phyloP scores from a whole-genome alignment of 1,140 invertebrate genomes.

The Zaprionus gabonicus region DNA sequence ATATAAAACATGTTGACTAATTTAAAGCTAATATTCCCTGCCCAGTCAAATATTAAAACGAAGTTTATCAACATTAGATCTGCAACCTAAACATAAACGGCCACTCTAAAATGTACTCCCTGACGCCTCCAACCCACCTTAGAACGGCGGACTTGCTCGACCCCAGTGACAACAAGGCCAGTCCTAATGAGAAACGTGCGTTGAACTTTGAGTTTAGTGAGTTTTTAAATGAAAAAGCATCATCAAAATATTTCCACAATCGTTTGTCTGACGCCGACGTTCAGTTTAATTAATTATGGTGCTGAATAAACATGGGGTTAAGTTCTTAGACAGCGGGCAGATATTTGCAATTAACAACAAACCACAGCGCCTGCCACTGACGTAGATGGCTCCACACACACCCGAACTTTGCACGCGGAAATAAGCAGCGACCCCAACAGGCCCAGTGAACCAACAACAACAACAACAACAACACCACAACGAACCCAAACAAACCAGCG shows the following conservation, averaged over 20 bases:
- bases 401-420: conserved; percentile 41
- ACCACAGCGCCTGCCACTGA: not conserved
- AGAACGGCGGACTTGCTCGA: not conserved
- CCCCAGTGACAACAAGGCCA: conserved; percentile 34
- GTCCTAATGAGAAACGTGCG: conserved; percentile 18
- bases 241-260: conserved; percentile 40
- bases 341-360: conserved; percentile 40
- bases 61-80: not conserved
- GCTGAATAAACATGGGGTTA: conserved; percentile 34
- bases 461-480: not conserved
- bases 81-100: not conserved
- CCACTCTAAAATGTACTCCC: not conserved
- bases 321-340: conserved; percentile 15
- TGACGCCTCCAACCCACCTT: not conserved
- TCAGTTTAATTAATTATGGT: conserved; percentile 47
- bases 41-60: not conserved
- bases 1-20: too few relatives aligned
- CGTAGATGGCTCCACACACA: conserved; percentile 12
- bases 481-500: conserved; percentile 1
- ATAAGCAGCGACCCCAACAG: not conserved
- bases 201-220: conserved; percentile 42
- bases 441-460: not conserved
- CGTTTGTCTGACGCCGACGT: conserved; percentile 17
- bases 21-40: too few relatives aligned
- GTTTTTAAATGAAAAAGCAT: conserved; percentile 17